Evolutionary conservation across 2,888 invertebrate genomes (phyloP).

Genomic region (Willowsia nigromaculata): DNA sequence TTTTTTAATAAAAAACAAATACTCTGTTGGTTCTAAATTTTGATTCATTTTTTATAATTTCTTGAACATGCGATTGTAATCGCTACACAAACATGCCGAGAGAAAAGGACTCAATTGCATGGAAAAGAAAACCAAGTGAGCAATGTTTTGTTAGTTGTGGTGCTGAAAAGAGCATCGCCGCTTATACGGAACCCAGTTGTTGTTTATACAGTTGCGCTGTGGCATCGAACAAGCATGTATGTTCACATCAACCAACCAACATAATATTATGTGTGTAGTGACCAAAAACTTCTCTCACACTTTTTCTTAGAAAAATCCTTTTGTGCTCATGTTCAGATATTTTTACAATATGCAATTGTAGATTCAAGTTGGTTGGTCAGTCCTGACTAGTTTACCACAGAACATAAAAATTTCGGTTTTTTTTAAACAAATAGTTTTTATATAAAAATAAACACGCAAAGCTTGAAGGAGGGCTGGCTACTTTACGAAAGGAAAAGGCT

Average conservation of each 20-base stretch:
- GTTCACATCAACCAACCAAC: neutral
- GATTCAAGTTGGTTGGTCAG: slow-evolving; percentile 52
- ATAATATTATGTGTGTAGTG: neutral
- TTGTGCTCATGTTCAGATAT: slow-evolving; percentile 29
- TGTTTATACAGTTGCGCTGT: neutral
- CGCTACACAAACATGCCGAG: neutral
- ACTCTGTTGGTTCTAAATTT: slow-evolving; percentile 22
- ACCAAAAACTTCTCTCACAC: slow-evolving; percentile 54
- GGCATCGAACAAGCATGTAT: neutral
- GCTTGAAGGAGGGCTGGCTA: slow-evolving; percentile 48
- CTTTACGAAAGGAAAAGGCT: slow-evolving; percentile 59
- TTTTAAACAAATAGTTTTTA: slow-evolving; percentile 40
- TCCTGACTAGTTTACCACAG: slow-evolving; percentile 4
- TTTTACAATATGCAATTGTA: neutral
- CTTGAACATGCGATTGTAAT: slow-evolving; percentile 30
- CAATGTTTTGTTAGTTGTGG: slow-evolving; percentile 5
- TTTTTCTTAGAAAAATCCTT: slow-evolving; percentile 58
- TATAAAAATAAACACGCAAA: slow-evolving; percentile 65
- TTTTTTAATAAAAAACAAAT: neutral
- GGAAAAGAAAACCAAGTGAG: slow-evolving; percentile 18
- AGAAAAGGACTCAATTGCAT: slow-evolving; percentile 38
- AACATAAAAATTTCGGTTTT: slow-evolving; percentile 54
- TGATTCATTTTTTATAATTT: neutral
- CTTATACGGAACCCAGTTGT: neutral
- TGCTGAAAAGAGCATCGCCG: neutral